Percentiles rank a stretch among this genome's conserved stretches.
Conservation (phyloP, 2,113 vertebrate genomes). For the Sceloporus undulatus region DNA sequence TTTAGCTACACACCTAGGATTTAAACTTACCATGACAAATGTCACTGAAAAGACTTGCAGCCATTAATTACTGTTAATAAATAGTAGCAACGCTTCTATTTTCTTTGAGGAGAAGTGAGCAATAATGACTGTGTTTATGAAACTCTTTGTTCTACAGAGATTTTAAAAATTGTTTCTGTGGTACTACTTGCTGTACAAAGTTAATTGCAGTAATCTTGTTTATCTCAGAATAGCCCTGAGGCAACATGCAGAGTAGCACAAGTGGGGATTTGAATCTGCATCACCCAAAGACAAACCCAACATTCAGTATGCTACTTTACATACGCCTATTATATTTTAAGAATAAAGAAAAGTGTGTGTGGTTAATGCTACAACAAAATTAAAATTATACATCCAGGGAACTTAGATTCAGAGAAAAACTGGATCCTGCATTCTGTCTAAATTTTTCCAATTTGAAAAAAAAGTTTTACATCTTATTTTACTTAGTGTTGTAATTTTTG, state of each 20-base stretch:
- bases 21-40: slow-evolving; percentile 2
- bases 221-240: neutral
- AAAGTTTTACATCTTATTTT: neutral
- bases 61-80: neutral
- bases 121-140: neutral
- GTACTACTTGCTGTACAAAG: neutral
- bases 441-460: neutral
- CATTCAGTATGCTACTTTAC: neutral
- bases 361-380: neutral
- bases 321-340: neutral
- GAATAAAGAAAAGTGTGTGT: neutral
- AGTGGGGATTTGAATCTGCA: neutral
- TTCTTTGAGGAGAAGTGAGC: neutral
- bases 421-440: neutral
- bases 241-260: neutral
- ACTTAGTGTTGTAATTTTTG: neutral
- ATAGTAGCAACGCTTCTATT: neutral
- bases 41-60: neutral
- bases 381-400: neutral
- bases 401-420: neutral
- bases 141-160: neutral
- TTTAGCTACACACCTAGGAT: slow-evolving; percentile 29
- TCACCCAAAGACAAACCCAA: neutral
- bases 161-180: neutral
- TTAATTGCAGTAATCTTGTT: neutral